Evolutionary conservation across 2,113 vertebrate species (phyloP).

Genomic region (Neomonachus schauinslandi): DNA sequence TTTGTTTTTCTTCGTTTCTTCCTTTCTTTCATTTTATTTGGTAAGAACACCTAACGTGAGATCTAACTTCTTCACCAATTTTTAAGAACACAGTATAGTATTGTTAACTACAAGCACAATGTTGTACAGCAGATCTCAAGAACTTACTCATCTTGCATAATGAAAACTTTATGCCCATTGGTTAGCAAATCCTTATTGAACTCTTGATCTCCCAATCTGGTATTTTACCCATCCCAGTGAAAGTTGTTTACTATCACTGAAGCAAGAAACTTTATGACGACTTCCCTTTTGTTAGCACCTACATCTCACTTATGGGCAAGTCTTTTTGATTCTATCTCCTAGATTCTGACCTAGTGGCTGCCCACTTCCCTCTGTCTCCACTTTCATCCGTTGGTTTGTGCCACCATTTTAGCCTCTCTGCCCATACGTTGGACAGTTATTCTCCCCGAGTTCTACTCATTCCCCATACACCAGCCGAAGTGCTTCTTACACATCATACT

Average conservation of each 20-base stretch:
- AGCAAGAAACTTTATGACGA: background rate
- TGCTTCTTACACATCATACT: background rate
- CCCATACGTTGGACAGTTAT: rapidly evolving
- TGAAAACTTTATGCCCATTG: background rate
- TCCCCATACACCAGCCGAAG: background rate
- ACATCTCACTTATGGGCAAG: background rate
- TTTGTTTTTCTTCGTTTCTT: background rate
- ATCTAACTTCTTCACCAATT: background rate
- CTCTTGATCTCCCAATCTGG: background rate
- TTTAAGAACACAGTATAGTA: background rate
- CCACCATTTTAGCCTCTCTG: background rate
- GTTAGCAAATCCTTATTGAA: background rate
- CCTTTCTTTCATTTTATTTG: background rate
- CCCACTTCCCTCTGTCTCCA: background rate
- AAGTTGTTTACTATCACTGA: background rate
- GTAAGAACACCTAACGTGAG: background rate
- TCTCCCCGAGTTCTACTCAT: background rate
- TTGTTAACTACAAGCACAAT: background rate
- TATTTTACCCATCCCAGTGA: background rate
- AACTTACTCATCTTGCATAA: background rate
- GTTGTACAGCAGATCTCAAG: background rate
- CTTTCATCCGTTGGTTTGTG: background rate
- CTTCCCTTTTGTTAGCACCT: background rate
- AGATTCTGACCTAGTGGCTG: background rate
- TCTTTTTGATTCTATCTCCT: background rate